Conservation (phyloP, 2,113 vertebrate species). For the Callospermophilus lateralis region DNA sequence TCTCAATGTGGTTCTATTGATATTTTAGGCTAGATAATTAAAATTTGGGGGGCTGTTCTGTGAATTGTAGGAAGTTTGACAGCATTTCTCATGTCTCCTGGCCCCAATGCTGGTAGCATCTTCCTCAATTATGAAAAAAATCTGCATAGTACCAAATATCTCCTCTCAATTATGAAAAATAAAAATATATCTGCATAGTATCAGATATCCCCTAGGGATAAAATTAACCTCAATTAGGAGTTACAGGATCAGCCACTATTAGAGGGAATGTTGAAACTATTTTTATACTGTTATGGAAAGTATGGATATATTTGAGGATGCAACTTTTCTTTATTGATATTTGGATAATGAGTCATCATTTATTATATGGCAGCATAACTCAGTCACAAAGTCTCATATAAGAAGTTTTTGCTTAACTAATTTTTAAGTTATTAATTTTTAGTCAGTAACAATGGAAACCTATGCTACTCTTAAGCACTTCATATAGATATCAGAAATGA, state of each 20-base stretch:
- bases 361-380: not conserved
- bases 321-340: not conserved
- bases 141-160: not conserved
- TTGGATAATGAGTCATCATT: not conserved
- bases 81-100: not conserved
- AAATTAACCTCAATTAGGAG: not conserved
- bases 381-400: not conserved
- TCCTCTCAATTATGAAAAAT: not conserved
- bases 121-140: not conserved
- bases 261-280: not conserved
- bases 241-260: not conserved
- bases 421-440: not conserved
- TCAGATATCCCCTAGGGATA: not conserved
- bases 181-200: not conserved
- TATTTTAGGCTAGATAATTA: not conserved
- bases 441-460: not conserved
- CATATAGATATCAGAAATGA: not conserved
- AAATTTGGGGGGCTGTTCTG: not conserved
- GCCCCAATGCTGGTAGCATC: not conserved
- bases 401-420: not conserved
- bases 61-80: not conserved
- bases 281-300: not conserved
- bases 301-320: not conserved
- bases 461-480: not conserved
- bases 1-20: not conserved